phyloP scores from a whole-genome alignment of 1,140 invertebrate species.

The Cotesia vestalis region DNA sequence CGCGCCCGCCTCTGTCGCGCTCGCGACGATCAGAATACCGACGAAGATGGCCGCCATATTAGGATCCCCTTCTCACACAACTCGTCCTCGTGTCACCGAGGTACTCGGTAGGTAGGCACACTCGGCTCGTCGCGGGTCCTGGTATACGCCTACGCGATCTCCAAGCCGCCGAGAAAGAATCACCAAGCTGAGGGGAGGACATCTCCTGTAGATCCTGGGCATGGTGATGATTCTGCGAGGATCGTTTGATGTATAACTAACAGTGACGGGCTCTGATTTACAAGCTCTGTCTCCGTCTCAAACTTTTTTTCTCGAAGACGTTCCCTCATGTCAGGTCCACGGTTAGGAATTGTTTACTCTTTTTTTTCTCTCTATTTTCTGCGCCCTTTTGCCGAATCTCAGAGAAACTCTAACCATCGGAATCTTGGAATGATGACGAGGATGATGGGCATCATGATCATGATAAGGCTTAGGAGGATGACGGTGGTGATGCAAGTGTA shows the following conservation, averaged over 20 bases:
- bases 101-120: conserved; percentile 2
- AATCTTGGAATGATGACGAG: too few species aligned
- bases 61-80: conserved; percentile 42
- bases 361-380: neutral
- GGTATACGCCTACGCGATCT: conserved; percentile 30
- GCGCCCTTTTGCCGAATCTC: too few species aligned
- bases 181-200: neutral
- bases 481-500: neutral
- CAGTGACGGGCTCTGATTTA: conserved; percentile 31
- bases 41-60: conserved; percentile 63
- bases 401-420: too few species aligned
- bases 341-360: conserved; percentile 2
- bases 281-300: conserved; percentile 10
- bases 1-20: conserved; percentile 53
- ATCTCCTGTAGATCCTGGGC: neutral
- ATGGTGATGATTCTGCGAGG: neutral
- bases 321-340: conserved; percentile 14
- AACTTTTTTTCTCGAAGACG: conserved; percentile 27
- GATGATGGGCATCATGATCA: too few species aligned
- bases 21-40: conserved; percentile 62
- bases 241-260: neutral
- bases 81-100: conserved; percentile 31
- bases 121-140: neutral
- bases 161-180: conserved; percentile 5
- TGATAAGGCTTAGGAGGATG: too few species aligned